Base-by-base conservation (phyloP, 2,797 vertebrate species). In the Anableps anableps region DNA sequence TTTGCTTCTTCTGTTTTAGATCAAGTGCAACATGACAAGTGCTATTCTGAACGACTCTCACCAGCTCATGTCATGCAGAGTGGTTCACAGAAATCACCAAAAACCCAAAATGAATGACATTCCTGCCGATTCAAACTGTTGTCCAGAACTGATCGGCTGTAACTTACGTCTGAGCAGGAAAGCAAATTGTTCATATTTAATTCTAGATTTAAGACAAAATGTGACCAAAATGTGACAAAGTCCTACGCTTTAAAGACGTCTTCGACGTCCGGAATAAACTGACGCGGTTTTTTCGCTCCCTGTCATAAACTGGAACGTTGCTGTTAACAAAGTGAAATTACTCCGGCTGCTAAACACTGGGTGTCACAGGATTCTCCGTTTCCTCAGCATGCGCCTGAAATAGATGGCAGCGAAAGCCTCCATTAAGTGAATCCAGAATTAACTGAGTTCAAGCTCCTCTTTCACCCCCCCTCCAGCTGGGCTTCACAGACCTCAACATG, bases 401-500 rank as follows among this genome's bases (percentile, higher is more conserved):
- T 83, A 84, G 77, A 79, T 2, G 9, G 23, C 16, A 26, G 76
- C 0, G 8, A 72, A 81, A 34, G 55, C 74, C 43, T 72, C 41
- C 71, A 68, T 84, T 34, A 76, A n/a, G 75, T 6, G 50, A 41
- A 48, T 79, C 74, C 51, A 53, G 36, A 70, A 43, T 88, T 64
- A 86, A 88, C 62, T 71, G 5, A 34, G 36, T 38, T 13, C 43
- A 48, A 77, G 50, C 43, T 17, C 8, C 0, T 2, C 66, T 14
- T 14, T n/a, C n/a, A n/a, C n/a, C 5, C 47, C 38, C 1, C 31
- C 87, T 82, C 50, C 93, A 99, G 98, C 95, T 99, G 95, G 98
- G 98, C 89, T 99, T 99, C 88, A 95, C 98, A 7, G 98, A 99
- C 93, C 95, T 99, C 85, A 99, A 99, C 94, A 96, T 99, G 96